Percentiles rank a stretch among this genome's conserved stretches.
These are phyloP conservation scores for Rhorus exstirpatorius DNA, from an alignment of 2,888 invertebrate species.

Conservation along the genomic window DNA sequence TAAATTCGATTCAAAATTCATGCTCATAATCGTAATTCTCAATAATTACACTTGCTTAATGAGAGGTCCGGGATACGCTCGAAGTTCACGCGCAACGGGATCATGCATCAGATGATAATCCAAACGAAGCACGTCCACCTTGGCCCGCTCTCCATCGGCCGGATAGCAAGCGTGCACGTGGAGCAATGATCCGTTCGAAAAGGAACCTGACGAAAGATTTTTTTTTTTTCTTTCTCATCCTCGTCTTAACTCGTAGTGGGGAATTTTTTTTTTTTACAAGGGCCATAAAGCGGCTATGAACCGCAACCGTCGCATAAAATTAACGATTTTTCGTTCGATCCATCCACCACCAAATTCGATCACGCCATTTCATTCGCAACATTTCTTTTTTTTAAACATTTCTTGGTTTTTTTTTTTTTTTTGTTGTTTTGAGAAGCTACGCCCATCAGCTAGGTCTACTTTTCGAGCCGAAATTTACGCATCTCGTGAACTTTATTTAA, in stretches of 20 bases:
- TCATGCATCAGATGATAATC: constrained; percentile 88
- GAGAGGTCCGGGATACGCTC: constrained; percentile 94
- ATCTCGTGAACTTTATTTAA: too few relatives aligned
- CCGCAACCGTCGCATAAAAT: too few relatives aligned
- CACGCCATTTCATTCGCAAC: too few relatives aligned
- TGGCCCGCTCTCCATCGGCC: constrained; percentile 92
- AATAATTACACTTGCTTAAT: constrained; percentile 87
- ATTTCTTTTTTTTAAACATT: too few relatives aligned
- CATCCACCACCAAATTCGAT: too few relatives aligned
- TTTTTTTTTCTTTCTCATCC: constrained; percentile 31
- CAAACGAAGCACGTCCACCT: constrained; percentile 91
- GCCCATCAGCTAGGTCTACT: too few relatives aligned
- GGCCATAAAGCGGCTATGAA: too few relatives aligned
- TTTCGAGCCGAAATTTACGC: too few relatives aligned
- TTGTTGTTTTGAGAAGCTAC: too few relatives aligned
- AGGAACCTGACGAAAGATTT: constrained; percentile 78
- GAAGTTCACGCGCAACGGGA: constrained; percentile 89
- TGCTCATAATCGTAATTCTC: constrained; percentile 55
- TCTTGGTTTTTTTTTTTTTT: too few relatives aligned
- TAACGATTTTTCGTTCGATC: too few relatives aligned
- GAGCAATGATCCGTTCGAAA: constrained; percentile 90
- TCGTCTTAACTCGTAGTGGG: neutral
- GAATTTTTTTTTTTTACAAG: constrained; percentile 23
- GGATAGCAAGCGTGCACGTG: constrained; percentile 93
- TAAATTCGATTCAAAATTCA: constrained; percentile 35